Base-by-base conservation (phyloP, 2,113 vertebrate genomes). In the Neogale vison region DNA sequence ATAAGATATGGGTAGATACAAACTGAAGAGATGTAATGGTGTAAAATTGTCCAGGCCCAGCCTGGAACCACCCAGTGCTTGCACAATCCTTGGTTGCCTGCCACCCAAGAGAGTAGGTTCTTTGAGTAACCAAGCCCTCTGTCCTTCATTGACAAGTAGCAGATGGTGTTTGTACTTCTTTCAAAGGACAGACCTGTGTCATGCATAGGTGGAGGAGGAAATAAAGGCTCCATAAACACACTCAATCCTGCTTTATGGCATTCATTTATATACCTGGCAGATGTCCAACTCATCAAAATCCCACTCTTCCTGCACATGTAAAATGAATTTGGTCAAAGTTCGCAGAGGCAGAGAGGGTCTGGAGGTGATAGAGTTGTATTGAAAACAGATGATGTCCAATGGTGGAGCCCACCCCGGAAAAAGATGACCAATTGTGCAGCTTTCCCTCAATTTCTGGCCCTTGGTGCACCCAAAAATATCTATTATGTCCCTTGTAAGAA, bases 151-250 rank as follows among this genome's bases (percentile, higher is more conserved):
- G 45, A 74, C 34, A 79, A 88, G n/a, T 31, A 52, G 80, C 86
- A 91, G 77, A 65, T 88, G 93, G 77, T 71, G 72, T 95, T 95
- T 95, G 57, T 24, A 57, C 12, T 18, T 79, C 81, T 67, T 57
- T 88, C 87, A 80, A 80, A 85, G 71, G 71, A 85, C 42, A 91
- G 29, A 39, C 4, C 29, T 90, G 3, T 82, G 57, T 61, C 18
- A 34, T 74, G 45, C 9, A 50, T 91, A 95, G 86, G 63, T 67
- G 77, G 77, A 96, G 83, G 77, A 97, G 96, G 90, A 97, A 97
- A 74, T 88, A 36, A 34, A n/a, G 69, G 18, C 39, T 72, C 26
- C 11, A n/a, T 42, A 95, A 93, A 95, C 12, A 88, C 9, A 59
- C 47, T 61, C 6, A 24, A 2, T 24, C 14, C 23, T 29, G 52